Evolutionary conservation across 2,113 vertebrate species (phyloP), one percentile per base, ranked within the genome.

Genomic region (Rhizomys pruinosus): DNA sequence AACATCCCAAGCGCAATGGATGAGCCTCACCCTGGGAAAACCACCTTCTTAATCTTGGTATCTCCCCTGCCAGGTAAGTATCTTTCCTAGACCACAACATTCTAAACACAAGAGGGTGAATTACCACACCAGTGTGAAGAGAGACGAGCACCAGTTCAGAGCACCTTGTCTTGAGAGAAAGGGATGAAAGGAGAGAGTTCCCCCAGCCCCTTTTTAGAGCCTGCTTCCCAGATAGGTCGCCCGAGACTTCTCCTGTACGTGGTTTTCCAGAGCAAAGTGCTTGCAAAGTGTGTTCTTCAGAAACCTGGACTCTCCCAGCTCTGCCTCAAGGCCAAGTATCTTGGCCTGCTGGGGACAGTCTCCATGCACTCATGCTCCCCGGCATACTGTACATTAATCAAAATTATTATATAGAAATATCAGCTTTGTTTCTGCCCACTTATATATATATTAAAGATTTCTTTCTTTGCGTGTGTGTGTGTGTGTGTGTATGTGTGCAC

Each of bases 341-440:
- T 71, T 32, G 44, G 32, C 73, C 37, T 20, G 44, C 47, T 34
- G 8, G 19, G 64, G 42, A 66, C 32, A 34, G 44, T 12, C 72
- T 59, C 20, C 11, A 42, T 1, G 4, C 0, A 16, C 10, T 23
- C 47, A 39, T 22, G 32, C 2, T 17, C 13, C 23, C 37, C n/a
- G 1, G 76, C 59, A 69, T 0, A 47, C 22, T 25, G 9, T 10
- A 0, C n/a, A 57, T 10, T 37, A 72, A 19, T 12, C 34, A 63
- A 66, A 84, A 71, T 0, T 7, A 10, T 17, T 42, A 5, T 27
- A 17, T 7, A 6, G 66, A 64, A 74, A 74, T 39, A 91, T 47
- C 1, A 42, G 42, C 22, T 59, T 71, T 19, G 76, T 4, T 37
- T 77, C 81, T 15, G 12, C 27, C 55, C 42, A 39, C 32, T 74